phyloP scores from a whole-genome alignment of 2,888 invertebrate genomes.

The Fragum whitleyi region DNA sequence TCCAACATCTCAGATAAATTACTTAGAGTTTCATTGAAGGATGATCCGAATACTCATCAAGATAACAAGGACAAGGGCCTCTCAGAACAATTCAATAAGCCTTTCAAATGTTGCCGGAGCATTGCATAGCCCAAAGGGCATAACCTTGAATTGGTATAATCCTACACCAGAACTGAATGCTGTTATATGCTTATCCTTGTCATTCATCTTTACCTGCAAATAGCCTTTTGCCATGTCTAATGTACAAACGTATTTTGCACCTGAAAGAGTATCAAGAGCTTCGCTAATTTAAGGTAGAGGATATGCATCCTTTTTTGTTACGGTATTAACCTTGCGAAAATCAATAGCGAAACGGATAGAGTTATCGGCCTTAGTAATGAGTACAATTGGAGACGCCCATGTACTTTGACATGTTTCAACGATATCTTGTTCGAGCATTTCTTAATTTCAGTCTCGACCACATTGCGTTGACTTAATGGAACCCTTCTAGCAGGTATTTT shows the following conservation, averaged over 20 bases:
- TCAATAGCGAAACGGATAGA: slow-evolving; percentile 48
- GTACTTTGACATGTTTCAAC: too few relatives aligned
- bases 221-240: too few relatives aligned
- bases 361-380: slow-evolving; percentile 46
- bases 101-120: slow-evolving; percentile 25
- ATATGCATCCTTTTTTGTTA: slow-evolving; percentile 50
- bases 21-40: too few relatives aligned
- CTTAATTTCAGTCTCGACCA: slow-evolving; percentile 42
- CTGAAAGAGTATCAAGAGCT: too few relatives aligned
- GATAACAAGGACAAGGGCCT: too few relatives aligned
- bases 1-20: too few relatives aligned
- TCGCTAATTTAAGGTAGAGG: too few relatives aligned
- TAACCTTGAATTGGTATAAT: slow-evolving; percentile 38
- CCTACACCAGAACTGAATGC: slow-evolving; percentile 42
- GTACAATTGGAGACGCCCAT: slow-evolving; percentile 49
- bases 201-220: slow-evolving; percentile 55
- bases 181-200: slow-evolving; percentile 28
- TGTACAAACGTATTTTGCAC: too few relatives aligned
- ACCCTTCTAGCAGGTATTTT: too few relatives aligned
- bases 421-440: slow-evolving; percentile 48
- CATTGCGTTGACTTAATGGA: too few relatives aligned
- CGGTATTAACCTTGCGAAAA: slow-evolving; percentile 42
- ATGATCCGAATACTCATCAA: slow-evolving; percentile 65
- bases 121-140: neutral
- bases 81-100: too few relatives aligned